These are phyloP conservation scores for Selenia dentaria DNA, from an alignment of 2,888 invertebrate species.

Conservation along the genomic window DNA sequence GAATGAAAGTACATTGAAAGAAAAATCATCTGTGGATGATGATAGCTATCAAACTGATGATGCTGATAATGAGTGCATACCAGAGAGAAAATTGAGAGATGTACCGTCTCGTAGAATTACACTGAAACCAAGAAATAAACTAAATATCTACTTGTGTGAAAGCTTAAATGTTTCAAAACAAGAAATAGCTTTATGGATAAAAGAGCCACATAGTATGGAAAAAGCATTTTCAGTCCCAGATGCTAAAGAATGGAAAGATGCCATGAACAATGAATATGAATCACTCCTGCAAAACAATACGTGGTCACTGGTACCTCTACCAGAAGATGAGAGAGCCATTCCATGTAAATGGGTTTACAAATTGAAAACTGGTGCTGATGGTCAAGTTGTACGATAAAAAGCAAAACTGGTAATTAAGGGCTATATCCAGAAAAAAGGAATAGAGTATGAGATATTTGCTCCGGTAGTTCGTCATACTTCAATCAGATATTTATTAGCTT, in stretches of 20 bases:
- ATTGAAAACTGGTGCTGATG: too few species aligned
- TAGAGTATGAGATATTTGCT: constrained; percentile 1
- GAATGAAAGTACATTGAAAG: too few species aligned
- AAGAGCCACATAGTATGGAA: not conserved
- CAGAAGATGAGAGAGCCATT: too few species aligned
- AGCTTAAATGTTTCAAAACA: not conserved
- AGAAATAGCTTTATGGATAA: not conserved
- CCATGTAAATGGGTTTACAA: too few species aligned
- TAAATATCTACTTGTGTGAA: not conserved
- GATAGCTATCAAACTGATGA: too few species aligned
- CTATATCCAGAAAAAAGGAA: not conserved
- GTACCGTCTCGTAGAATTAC: not conserved
- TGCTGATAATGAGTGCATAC: not conserved
- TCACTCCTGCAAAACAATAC: too few species aligned
- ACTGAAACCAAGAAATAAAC: not conserved
- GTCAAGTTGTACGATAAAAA: not conserved
- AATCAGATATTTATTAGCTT: not conserved
- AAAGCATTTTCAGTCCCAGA: not conserved
- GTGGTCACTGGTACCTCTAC: too few species aligned
- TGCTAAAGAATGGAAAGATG: too few species aligned
- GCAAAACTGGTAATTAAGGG: not conserved
- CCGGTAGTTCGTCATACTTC: not conserved
- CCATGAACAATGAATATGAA: too few species aligned
- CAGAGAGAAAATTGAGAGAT: not conserved
- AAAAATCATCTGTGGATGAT: too few species aligned